Percentiles rank a stretch among this genome's conserved stretches.
These are phyloP conservation scores for Danaus chrysippus DNA, from an alignment of 2,888 invertebrate genomes.

Conservation along the genomic window DNA sequence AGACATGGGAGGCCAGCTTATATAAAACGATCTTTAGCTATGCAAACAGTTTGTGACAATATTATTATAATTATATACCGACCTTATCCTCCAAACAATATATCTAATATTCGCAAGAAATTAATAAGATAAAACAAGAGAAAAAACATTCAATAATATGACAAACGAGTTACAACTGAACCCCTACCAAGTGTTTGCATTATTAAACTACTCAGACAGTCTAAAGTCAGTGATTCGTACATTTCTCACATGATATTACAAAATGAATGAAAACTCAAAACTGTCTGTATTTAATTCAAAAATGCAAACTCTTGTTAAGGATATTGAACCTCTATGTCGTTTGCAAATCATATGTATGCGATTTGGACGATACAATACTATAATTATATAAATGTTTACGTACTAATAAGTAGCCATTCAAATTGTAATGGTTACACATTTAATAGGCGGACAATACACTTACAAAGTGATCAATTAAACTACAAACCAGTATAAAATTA, in stretches of 20 bases:
- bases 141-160: slow-evolving; percentile 26
- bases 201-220: slow-evolving; percentile 17
- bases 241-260: too few relatives aligned
- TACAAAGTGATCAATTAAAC: slow-evolving; percentile 77
- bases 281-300: too few relatives aligned
- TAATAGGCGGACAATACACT: slow-evolving; percentile 78
- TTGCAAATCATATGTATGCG: slow-evolving; percentile 50
- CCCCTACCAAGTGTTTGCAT: slow-evolving; percentile 12
- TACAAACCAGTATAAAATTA: slow-evolving; percentile 76
- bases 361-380: slow-evolving; percentile 62
- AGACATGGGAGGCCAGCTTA: slow-evolving; percentile 37
- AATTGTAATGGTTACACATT: slow-evolving; percentile 73
- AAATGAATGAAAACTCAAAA: too few relatives aligned
- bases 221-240: too few relatives aligned
- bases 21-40: slow-evolving; percentile 9
- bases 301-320: slow-evolving; percentile 9
- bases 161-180: slow-evolving; percentile 12
- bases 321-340: slow-evolving; percentile 44
- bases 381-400: slow-evolving; percentile 63
- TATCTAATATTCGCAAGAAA: slow-evolving; percentile 2
- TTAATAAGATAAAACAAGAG: slow-evolving; percentile 8
- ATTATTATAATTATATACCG: slow-evolving; percentile 9
- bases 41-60: slow-evolving; percentile 20
- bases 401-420: slow-evolving; percentile 74
- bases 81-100: not conserved